Base-by-base conservation (phyloP, 1,140 invertebrate genomes). In the Atta colombica region DNA sequence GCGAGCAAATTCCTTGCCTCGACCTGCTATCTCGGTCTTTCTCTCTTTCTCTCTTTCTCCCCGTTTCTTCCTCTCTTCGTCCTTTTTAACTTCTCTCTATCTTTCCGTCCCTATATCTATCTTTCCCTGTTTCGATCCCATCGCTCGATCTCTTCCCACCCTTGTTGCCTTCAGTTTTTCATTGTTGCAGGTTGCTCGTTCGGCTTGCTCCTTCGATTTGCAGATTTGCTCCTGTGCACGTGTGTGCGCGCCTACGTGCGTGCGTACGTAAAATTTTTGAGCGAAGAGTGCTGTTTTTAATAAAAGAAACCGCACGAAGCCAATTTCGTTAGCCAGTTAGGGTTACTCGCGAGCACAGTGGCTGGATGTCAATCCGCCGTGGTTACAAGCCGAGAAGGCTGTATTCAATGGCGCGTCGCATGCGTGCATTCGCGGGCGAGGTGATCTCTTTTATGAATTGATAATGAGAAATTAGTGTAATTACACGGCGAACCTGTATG, bases 1-100 rank as follows among this genome's bases (percentile, higher is more conserved):
- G 91, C 91, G 92, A 94, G 94, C 94, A 94, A 95, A 94, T 94
- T 94, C 94, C 92, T 93, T 88, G 63, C 89, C 86, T 31, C 77
- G 77, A 87, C 65, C 68, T 71, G 86, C 88, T 82, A 87, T 77
- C 63, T 61, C 82, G 71, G 71, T 65, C 68, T 89, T 85, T 89
- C 82, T 78, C 72, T 85, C 84, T 69, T 0, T 31, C 72, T 85
- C 84, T 69, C 6, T 31, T 8, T 86, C 77, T 80, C 6, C 28
- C 53, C 25, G 28, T 75, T 51, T 21, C 8, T 77, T 35, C 75
- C 28, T 60, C 45, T 55, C 45, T 71, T 68, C n/a, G 4, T 91
- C 89, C 77, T 74, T 91, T 66, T 91, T 66, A 60, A 53, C 78
- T 71, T 81, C 80, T 80, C 77, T 85, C 85, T 74, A 49, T 86